Conservation (phyloP, 2,113 vertebrate genomes). For the Xiphorhynchus elegans region DNA sequence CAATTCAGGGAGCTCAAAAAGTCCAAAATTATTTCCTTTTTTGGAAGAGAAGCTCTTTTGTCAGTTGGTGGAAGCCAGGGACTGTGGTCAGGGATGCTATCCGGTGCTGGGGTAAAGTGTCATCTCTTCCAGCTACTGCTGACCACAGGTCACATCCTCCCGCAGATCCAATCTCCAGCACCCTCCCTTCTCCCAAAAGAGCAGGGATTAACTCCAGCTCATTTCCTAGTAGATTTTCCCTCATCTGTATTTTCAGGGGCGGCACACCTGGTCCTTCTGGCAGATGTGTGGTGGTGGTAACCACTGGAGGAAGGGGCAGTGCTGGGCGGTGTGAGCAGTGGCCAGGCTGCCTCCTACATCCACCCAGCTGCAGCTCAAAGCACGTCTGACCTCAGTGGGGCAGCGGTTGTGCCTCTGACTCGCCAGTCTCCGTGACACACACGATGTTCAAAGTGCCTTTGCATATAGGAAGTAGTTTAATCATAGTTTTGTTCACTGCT, state of each 20-base stretch:
- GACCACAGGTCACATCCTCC: constrained; percentile 33
- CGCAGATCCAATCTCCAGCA: fast-evolving
- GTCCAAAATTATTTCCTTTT: not conserved
- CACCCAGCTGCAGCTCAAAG: not conserved
- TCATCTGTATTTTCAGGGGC: not conserved
- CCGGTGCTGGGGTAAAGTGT: not conserved
- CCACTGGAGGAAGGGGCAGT: not conserved
- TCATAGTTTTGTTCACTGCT: constrained; percentile 27
- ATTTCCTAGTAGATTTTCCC: not conserved
- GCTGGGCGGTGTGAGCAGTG: fast-evolving
- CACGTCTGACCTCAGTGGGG: not conserved
- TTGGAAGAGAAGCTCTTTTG: constrained; percentile 32
- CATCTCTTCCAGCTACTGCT: constrained; percentile 5
- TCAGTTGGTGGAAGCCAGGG: not conserved
- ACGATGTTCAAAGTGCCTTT: constrained; percentile 17
- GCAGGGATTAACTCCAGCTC: not conserved
- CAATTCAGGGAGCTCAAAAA: not conserved
- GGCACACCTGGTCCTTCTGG: not conserved
- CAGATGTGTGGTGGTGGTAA: not conserved
- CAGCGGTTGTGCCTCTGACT: not conserved
- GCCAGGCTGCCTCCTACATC: constrained; percentile 15
- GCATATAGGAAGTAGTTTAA: constrained; percentile 31
- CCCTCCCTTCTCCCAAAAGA: not conserved
- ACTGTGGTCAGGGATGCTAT: constrained; percentile 17
- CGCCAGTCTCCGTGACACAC: not conserved